phyloP scores from a whole-genome alignment of 2,113 vertebrate genomes.

The Psammodynastes pulverulentus region DNA sequence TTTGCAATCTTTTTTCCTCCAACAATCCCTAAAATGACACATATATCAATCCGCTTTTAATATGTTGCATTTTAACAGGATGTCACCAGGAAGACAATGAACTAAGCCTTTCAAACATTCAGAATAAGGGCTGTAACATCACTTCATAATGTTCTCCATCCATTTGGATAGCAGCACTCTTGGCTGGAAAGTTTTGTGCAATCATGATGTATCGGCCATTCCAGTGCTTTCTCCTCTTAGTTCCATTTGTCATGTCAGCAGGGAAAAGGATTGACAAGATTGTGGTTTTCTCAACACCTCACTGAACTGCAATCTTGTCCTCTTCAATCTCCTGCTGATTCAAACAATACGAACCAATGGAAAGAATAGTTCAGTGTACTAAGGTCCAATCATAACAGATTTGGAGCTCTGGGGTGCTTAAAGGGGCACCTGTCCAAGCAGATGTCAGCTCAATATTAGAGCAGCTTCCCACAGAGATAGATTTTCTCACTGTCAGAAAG shows the following conservation, averaged over 20 bases:
- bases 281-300: slow-evolving; percentile 40
- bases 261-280: slow-evolving; percentile 48
- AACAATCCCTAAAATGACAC: neutral
- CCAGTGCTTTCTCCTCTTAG: slow-evolving; percentile 33
- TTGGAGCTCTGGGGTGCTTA: slow-evolving; percentile 23
- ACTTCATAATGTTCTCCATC: slow-evolving; percentile 33
- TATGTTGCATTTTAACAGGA: neutral
- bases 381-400: slow-evolving; percentile 33
- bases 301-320: slow-evolving; percentile 37
- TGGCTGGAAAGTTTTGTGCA: slow-evolving; percentile 23
- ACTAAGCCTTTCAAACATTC: slow-evolving; percentile 31
- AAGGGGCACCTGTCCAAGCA: slow-evolving; percentile 9
- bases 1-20: neutral
- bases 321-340: slow-evolving; percentile 42
- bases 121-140: slow-evolving; percentile 19
- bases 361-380: slow-evolving; percentile 26
- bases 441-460: neutral
- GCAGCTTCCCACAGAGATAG: slow-evolving; percentile 1
- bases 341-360: slow-evolving; percentile 40
- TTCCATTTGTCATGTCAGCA: slow-evolving; percentile 36
- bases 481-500: slow-evolving; percentile 19
- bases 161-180: slow-evolving; percentile 40
- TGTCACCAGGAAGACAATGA: slow-evolving; percentile 6
- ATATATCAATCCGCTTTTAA: neutral
- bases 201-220: slow-evolving; percentile 32